Evolutionary conservation across 2,113 vertebrate species (phyloP), one percentile per base, ranked within the genome.

Genomic region (Syngnathus floridae): DNA sequence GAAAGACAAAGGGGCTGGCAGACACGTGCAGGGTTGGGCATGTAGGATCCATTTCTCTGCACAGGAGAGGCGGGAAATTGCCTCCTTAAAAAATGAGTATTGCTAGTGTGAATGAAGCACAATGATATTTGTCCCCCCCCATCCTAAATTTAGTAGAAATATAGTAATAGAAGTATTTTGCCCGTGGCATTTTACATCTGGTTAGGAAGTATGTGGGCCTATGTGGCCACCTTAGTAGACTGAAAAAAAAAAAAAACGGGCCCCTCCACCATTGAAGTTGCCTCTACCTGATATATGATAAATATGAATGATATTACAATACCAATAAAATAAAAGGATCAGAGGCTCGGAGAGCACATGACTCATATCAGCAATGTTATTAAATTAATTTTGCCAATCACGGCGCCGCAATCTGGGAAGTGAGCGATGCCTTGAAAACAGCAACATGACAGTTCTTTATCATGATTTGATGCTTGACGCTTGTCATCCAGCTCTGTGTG

Each of bases 1-100:
- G 74, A 70, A 74, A 74, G 67, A 57, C 81, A 67, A 75, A 75
- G 74, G 69, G 76, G 72, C 54, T 11, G 13, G 13, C 54, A 46
- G 65, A 69, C 73, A 71, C 19, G 17, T 67, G 57, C 51, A 62
- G 65, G 36, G 55, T 71, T 49, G 59, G n/a, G 35, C 45, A 71
- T 26, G 64, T 67, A 46, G 63, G 43, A 71, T 72, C 38, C 60
- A 65, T 48, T 19, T 55, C 22, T 54, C 61, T 40, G 38, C 38
- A 43, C 40, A 35, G 55, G 19, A 70, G 54, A 26, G 12, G 40
- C 31, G 12, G 38, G 4, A 54, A 56, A 66, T 45, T 31, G 26
- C 26, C 26, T 31, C 26, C 3, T 31, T 31, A 31, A 31, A 31
- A 26, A 31, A 31, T 31, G 2, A 31, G 26, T 31, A 31, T 31